Evolutionary conservation across 2,888 invertebrate genomes (phyloP), one percentile per base, ranked within the genome.

Genomic region (Malthinus flaveolus): DNA sequence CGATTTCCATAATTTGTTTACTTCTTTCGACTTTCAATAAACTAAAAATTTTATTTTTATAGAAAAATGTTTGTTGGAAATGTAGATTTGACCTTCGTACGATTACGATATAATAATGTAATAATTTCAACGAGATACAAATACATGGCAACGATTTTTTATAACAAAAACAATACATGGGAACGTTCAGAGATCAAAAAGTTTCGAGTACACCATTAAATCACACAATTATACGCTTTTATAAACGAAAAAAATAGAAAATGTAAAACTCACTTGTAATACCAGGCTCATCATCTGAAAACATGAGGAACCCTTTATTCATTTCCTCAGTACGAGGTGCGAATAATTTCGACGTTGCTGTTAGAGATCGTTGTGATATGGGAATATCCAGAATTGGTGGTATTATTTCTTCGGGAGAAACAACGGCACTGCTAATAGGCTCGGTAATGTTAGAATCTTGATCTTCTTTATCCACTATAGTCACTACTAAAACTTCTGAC

Each of bases 271-370:
- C 83, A 94, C 93, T 91, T 82, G 92, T 91, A 77, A 89, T 83
- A 73, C 91, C 91, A 66, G 87, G 84, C 79, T 90, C 88, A 81
- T 92, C 90, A 76, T 91, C 92, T 72, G 90, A 86, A 81, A 92
- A 94, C 80, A 89, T 89, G 76, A 94, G 85, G 84, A 90, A 95
- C 79, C 91, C 93, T 80, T 91, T 91, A 83, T 90, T 94, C 95
- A 96, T 95, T 81, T 95, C 95, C 85, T 93, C 87, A 69, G 92
- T 89, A 79, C 89, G 85, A 67, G 90, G 90, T 65, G 87, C 88
- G 78, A 93, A 91, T 75, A 91, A 88, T 68, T 86, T 87, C 73
- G 86, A 84, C 61, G 90, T 89, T 65, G 89, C 86, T 53, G 88
- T 87, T 75, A 85, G 85, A 13, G 89, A 88, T 59, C 74, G 67